Evolutionary conservation across 2,113 vertebrate genomes (phyloP).

Genomic region (Ifrita kowaldi): DNA sequence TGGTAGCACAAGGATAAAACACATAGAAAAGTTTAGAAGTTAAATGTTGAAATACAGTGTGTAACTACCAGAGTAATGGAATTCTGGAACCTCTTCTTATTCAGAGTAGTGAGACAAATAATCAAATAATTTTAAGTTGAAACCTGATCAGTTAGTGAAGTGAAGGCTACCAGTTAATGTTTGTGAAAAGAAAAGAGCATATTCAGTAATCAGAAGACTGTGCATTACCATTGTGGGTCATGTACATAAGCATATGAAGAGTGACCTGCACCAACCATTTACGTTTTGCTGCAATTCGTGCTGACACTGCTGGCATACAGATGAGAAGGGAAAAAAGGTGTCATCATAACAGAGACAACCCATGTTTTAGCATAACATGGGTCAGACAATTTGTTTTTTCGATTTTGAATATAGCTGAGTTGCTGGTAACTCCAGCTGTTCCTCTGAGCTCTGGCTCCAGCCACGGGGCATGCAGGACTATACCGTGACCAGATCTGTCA

Average conservation of each 20-base stretch:
- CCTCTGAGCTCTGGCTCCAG: background rate
- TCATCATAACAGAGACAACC: background rate
- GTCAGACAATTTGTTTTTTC: background rate
- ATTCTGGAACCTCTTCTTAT: background rate
- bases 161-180: background rate
- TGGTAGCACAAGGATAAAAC: background rate
- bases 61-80: background rate
- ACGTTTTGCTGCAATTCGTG: background rate
- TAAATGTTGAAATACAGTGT: background rate
- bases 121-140: background rate
- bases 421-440: background rate
- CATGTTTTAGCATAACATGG: background rate
- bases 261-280: background rate
- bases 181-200: background rate
- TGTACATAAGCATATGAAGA: background rate
- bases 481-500: background rate
- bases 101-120: background rate
- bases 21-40: background rate
- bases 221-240: background rate
- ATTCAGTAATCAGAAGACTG: background rate
- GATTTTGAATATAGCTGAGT: background rate
- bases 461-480: accelerated
- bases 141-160: background rate
- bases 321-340: background rate
- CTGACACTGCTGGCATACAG: background rate